Evolutionary conservation across 1,140 invertebrate species (phyloP).

Genomic region (Kradibia gibbosae): DNA sequence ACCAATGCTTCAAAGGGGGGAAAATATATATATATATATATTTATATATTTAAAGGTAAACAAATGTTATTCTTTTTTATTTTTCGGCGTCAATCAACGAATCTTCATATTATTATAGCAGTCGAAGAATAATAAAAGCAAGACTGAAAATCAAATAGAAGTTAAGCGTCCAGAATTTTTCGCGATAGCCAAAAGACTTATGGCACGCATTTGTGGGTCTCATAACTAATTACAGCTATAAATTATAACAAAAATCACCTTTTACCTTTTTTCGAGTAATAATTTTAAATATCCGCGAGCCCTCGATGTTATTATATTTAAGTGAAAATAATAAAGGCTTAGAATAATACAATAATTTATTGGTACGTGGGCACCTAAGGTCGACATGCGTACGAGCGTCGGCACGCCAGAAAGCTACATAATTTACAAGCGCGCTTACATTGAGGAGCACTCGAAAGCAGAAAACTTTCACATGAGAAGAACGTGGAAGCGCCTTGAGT

Average conservation of each 20-base stretch:
- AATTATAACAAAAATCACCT: not conserved
- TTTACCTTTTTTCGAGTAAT: not conserved
- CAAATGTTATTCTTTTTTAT: no score
- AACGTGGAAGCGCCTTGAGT: not conserved
- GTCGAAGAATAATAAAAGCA: no score
- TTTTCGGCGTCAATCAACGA: no score
- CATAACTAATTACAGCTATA: not conserved
- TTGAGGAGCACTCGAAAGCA: not conserved
- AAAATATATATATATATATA: no score
- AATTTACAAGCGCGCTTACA: not conserved
- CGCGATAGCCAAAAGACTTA: not conserved
- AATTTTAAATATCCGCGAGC: not conserved
- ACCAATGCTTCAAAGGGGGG: no score
- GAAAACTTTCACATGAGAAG: conserved; percentile 12
- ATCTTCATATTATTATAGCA: no score
- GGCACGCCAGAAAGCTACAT: not conserved
- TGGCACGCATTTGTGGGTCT: not conserved
- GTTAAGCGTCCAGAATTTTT: no score
- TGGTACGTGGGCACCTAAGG: not conserved
- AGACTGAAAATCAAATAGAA: no score
- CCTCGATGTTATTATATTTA: not conserved
- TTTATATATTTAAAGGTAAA: no score
- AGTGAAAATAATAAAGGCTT: not conserved
- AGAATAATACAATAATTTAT: conserved; percentile 3
- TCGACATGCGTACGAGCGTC: not conserved